These are phyloP conservation scores for Meteorus cinctellus DNA, from an alignment of 2,888 invertebrate genomes.

Conservation along the genomic window DNA sequence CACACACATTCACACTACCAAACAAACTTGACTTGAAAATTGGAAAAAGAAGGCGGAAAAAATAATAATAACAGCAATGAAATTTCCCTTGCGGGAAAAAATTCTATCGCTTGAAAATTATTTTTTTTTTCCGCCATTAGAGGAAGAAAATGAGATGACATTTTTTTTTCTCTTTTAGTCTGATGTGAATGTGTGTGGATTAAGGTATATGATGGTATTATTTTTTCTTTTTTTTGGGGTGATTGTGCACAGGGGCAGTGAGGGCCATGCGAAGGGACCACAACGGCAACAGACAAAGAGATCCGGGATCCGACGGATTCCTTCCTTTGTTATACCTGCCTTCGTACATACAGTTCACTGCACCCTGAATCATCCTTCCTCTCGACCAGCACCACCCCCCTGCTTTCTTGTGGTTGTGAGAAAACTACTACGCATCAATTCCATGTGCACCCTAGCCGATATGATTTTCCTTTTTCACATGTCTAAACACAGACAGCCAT, in stretches of 20 bases:
- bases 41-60: neutral
- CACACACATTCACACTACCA: slow-evolving; percentile 22
- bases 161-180: no score
- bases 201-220: neutral
- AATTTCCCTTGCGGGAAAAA: slow-evolving; percentile 49
- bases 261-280: slow-evolving; percentile 33
- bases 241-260: neutral
- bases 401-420: slow-evolving; percentile 38
- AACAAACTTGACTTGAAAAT: slow-evolving; percentile 4
- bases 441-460: neutral
- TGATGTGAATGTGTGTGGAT: no score
- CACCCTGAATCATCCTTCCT: slow-evolving; percentile 42
- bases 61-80: neutral
- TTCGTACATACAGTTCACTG: slow-evolving; percentile 46
- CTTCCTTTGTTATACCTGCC: slow-evolving; percentile 39
- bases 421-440: slow-evolving; percentile 16
- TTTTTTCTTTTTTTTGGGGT: slow-evolving; percentile 14
- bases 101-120: neutral
- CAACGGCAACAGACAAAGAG: slow-evolving; percentile 4
- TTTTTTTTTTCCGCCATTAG: no score
- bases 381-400: slow-evolving; percentile 19
- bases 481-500: neutral
- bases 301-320: slow-evolving; percentile 46
- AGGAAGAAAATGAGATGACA: no score
- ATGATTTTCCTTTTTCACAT: neutral